Percentiles rank a stretch among this genome's conserved stretches.
phyloP scores from a whole-genome alignment of 2,113 vertebrate species.

The Taurulus bubalis region DNA sequence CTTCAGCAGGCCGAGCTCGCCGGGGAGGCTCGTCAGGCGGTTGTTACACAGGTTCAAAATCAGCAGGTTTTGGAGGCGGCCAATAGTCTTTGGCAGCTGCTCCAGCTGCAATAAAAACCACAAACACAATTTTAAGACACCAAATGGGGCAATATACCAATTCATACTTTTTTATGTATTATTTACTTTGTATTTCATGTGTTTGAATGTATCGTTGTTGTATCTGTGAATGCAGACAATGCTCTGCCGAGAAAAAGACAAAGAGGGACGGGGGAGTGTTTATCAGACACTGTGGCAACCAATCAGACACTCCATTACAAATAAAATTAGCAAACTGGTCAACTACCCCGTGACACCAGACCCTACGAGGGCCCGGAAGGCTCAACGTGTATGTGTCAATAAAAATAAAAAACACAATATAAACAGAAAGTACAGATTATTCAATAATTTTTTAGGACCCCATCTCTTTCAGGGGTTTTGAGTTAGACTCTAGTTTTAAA shows the following conservation, averaged over 20 bases:
- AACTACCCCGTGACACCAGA: no score
- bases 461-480: not conserved
- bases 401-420: not conserved
- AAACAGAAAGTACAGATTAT: not conserved
- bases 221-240: no score
- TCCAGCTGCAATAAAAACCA: slow-evolving; percentile 79
- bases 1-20: slow-evolving; percentile 84
- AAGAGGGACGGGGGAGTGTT: no score
- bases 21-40: slow-evolving; percentile 86
- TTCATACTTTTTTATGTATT: not conserved
- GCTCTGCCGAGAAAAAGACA: no score
- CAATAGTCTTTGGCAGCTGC: slow-evolving; percentile 83
- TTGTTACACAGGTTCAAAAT: slow-evolving; percentile 93
- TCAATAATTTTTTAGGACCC: not conserved
- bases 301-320: no score
- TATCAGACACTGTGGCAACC: no score
- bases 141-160: no score
- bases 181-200: not conserved
- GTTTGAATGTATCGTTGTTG: not conserved
- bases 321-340: no score
- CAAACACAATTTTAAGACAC: not conserved
- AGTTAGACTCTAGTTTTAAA: not conserved
- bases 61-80: slow-evolving; percentile 84
- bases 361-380: no score
- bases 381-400: no score